Percentiles rank a stretch among this genome's conserved stretches.
Conservation (phyloP, 2,797 vertebrate genomes). For the Neoniphon sammara region DNA sequence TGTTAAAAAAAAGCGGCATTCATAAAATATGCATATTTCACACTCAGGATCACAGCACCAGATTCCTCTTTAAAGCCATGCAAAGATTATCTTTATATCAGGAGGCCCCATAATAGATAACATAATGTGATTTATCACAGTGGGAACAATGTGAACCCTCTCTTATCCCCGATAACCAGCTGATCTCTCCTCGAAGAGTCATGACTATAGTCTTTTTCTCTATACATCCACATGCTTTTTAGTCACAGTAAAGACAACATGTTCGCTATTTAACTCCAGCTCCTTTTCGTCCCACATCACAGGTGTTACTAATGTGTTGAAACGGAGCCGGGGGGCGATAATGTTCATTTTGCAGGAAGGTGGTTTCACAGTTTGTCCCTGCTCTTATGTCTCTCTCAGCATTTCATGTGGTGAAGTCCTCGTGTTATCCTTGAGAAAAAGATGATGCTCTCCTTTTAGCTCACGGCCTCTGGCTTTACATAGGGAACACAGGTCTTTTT, state of each 20-base stretch:
- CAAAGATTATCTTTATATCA: slow-evolving; percentile 13
- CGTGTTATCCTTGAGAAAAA: slow-evolving; percentile 69
- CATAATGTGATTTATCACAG: slow-evolving; percentile 29
- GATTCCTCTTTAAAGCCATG: slow-evolving; percentile 5
- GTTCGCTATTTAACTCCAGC: neutral
- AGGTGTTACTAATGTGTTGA: slow-evolving; percentile 59
- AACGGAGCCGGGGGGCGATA: slow-evolving; percentile 50
- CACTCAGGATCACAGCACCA: neutral
- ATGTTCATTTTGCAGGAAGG: slow-evolving; percentile 66
- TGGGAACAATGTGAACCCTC: neutral
- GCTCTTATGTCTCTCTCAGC: slow-evolving; percentile 35
- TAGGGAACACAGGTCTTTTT: slow-evolving; percentile 72
- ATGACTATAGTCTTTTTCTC: neutral
- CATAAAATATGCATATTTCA: slow-evolving; percentile 19
- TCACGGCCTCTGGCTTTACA: slow-evolving; percentile 57
- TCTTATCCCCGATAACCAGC: slow-evolving; percentile 10
- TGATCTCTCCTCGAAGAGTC: slow-evolving; percentile 10
- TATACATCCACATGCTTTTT: slow-evolving; percentile 5
- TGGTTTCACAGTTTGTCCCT: slow-evolving; percentile 48
- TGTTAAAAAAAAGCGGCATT: slow-evolving; percentile 62
- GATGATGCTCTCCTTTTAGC: slow-evolving; percentile 47
- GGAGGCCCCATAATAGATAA: neutral
- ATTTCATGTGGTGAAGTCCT: slow-evolving; percentile 70
- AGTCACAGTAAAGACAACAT: neutral
- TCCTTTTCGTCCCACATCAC: slow-evolving; percentile 28